phyloP scores from a whole-genome alignment of 2,888 invertebrate species.

The Idaea biselata region DNA sequence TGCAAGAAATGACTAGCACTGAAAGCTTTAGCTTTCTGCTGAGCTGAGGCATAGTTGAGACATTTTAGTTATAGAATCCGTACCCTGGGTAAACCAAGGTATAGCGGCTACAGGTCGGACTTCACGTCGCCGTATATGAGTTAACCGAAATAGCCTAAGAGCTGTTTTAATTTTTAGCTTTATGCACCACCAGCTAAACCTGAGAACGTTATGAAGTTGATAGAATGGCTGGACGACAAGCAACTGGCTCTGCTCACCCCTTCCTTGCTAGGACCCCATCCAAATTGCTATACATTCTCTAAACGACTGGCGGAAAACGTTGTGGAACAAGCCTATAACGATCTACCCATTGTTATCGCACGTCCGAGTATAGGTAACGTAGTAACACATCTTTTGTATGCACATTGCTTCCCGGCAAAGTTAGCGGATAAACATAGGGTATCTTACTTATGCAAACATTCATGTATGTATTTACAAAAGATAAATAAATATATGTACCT shows the following conservation, averaged over 20 bases:
- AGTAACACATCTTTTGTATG: constrained; percentile 17
- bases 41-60: too few relatives aligned
- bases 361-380: constrained; percentile 93
- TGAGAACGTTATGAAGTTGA: constrained; percentile 84
- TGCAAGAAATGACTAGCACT: too few relatives aligned
- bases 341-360: constrained; percentile 90
- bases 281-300: constrained; percentile 97
- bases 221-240: constrained; percentile 86
- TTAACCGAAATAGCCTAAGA: background rate
- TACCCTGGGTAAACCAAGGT: background rate
- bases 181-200: constrained; percentile 86
- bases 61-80: too few relatives aligned
- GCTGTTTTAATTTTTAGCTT: constrained; percentile 66
- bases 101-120: background rate
- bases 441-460: background rate
- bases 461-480: too few relatives aligned
- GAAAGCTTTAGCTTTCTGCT: too few relatives aligned
- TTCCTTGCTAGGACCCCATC: constrained; percentile 86
- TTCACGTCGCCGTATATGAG: background rate
- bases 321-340: constrained; percentile 86
- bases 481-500: too few relatives aligned
- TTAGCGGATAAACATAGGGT: too few relatives aligned
- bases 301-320: constrained; percentile 94
- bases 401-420: background rate
- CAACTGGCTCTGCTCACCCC: constrained; percentile 84